Percentiles rank a stretch among this genome's conserved stretches.
Conservation (phyloP, 2,888 invertebrate species). For the Polylopha cassiicola region DNA sequence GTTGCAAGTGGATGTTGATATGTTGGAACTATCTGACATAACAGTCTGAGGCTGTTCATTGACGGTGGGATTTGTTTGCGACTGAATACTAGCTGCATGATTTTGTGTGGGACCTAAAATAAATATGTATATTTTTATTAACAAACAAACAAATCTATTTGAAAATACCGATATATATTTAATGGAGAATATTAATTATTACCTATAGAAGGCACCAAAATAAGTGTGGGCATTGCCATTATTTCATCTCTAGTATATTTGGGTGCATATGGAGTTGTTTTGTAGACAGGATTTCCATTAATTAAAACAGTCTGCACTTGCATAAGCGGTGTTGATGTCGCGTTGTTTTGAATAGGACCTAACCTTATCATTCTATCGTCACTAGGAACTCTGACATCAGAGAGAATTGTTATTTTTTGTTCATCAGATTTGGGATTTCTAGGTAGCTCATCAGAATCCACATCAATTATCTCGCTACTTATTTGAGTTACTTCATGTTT, state of each 20-base stretch:
- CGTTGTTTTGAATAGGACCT: constrained; percentile 36
- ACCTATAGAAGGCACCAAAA: constrained; percentile 62
- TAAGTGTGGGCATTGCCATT: constrained; percentile 75
- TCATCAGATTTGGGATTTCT: constrained; percentile 38
- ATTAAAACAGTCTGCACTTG: constrained; percentile 58
- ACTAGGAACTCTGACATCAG: constrained; percentile 59
- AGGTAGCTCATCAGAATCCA: constrained; percentile 24
- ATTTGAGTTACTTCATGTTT: constrained; percentile 22
- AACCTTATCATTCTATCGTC: constrained; percentile 30
- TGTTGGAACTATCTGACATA: constrained; percentile 27
- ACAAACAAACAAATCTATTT: constrained; percentile 9
- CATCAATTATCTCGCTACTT: constrained; percentile 14
- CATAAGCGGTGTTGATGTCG: constrained; percentile 52
- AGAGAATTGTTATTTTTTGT: constrained; percentile 60
- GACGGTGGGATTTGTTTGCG: constrained; percentile 26
- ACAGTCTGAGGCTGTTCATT: constrained; percentile 29
- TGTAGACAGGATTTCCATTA: constrained; percentile 62
- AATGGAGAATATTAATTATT: constrained; percentile 24
- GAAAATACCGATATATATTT: background rate
- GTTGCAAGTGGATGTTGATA: constrained; percentile 25
- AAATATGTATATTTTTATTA: constrained; percentile 2
- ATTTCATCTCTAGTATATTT: constrained; percentile 61
- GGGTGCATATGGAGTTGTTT: constrained; percentile 31
- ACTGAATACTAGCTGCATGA: no score
- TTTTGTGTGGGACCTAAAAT: constrained; percentile 44